Percentiles rank a stretch among this genome's conserved stretches.
Conservation (phyloP, 2,888 invertebrate genomes). For the Acleris cristana region DNA sequence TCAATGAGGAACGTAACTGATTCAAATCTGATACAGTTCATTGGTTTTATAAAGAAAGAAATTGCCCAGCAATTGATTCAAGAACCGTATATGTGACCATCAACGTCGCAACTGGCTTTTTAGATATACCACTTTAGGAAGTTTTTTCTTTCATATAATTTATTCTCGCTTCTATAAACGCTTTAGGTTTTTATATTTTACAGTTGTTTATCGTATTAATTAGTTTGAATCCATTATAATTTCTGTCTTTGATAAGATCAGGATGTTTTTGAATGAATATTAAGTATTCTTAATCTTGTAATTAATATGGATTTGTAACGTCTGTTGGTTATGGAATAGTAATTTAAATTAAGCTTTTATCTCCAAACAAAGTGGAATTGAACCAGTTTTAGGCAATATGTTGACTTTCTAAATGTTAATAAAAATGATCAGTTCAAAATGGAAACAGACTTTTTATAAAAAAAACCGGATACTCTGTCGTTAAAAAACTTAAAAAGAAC, state of each 20-base stretch:
- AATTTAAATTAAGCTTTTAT: constrained; percentile 28
- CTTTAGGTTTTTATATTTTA: constrained; percentile 17
- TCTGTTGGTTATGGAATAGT: constrained; percentile 26
- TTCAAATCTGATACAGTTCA: constrained; percentile 65
- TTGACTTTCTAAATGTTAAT: constrained; percentile 29
- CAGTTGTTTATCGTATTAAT: constrained; percentile 25
- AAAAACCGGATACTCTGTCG: constrained; percentile 27
- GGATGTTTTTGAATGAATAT: constrained; percentile 27
- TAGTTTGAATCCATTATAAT: constrained; percentile 31
- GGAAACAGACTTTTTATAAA: background rate
- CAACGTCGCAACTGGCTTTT: constrained; percentile 25
- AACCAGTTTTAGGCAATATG: constrained; percentile 14
- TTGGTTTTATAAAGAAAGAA: constrained; percentile 62
- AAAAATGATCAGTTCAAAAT: constrained; percentile 7
- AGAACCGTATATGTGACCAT: constrained; percentile 36
- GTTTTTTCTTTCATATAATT: constrained; percentile 26
- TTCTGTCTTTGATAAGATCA: constrained; percentile 24
- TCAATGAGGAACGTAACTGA: constrained; percentile 63
- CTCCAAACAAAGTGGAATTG: constrained; percentile 19
- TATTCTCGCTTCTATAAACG: constrained; percentile 30
- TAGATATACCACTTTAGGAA: constrained; percentile 20
- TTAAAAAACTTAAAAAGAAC: constrained; percentile 17
- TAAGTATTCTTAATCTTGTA: constrained; percentile 23
- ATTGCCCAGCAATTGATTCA: constrained; percentile 49
- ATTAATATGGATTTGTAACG: constrained; percentile 37